phyloP scores from a whole-genome alignment of 2,888 invertebrate genomes.

The Tipula unca region DNA sequence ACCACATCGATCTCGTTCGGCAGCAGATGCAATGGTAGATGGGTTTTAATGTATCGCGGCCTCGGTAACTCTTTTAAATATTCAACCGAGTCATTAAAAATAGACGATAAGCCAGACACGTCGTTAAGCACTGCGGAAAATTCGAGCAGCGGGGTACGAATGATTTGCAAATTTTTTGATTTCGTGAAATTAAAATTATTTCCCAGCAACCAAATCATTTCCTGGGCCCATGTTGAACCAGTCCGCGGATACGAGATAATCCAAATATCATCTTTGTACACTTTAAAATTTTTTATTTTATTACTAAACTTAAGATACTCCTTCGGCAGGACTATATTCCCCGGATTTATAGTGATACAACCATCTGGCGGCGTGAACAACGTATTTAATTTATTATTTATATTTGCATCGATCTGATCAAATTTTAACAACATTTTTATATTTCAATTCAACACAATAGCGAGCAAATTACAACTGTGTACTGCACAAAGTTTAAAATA shows the following conservation, averaged over 20 bases:
- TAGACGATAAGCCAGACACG: slow-evolving; percentile 51
- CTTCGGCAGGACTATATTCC: slow-evolving; percentile 59
- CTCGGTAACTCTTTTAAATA: slow-evolving; percentile 57
- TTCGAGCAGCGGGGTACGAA: slow-evolving; percentile 68
- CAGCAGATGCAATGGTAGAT: slow-evolving; percentile 62
- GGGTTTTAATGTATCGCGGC: slow-evolving; percentile 67
- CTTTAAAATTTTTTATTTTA: slow-evolving; percentile 60
- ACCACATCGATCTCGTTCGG: slow-evolving; percentile 54
- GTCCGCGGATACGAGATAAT: slow-evolving; percentile 83
- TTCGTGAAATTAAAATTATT: slow-evolving; percentile 69
- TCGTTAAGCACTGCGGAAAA: slow-evolving; percentile 53
- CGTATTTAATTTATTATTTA: slow-evolving; percentile 52
- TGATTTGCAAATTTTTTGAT: slow-evolving; percentile 48
- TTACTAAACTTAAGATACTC: slow-evolving; percentile 59
- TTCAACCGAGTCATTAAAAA: slow-evolving; percentile 65
- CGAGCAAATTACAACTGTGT: neutral
- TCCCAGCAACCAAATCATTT: slow-evolving; percentile 86
- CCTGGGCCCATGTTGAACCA: slow-evolving; percentile 93
- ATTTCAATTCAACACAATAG: neutral
- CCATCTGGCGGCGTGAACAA: slow-evolving; percentile 59
- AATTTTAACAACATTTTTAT: slow-evolving; percentile 33
- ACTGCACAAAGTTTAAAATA: neutral
- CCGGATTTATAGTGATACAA: slow-evolving; percentile 50
- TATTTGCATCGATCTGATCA: slow-evolving; percentile 51
- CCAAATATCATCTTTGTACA: slow-evolving; percentile 72